Base-by-base conservation (phyloP, 2,888 invertebrate species). In the Microplitis deprimator region DNA sequence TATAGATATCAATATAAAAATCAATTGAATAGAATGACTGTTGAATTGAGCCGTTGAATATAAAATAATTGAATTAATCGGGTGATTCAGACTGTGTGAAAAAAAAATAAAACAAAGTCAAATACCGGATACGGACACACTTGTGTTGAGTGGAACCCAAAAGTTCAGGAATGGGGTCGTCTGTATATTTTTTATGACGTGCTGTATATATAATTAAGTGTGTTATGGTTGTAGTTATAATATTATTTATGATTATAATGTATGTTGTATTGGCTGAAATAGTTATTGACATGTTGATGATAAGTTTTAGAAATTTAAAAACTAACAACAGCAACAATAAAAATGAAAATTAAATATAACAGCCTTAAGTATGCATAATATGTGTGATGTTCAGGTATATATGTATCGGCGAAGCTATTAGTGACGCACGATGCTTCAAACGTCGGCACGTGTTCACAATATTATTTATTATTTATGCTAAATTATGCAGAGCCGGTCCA, bases 381-480 rank as follows among this genome's bases (percentile, higher is more conserved):
- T 13, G 73, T 50, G 68, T 68, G 62, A 70, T 39, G 13, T 65
- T 62, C 65, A 65, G 65, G 29, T 29, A 65, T 65, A 20, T 29
- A 65, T 29, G 29, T 65, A 65, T 20, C 16, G 73, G 77, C 61
- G 41, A 60, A 75, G 81, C 79, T 84, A 85, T 87, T 86, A 86
- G 86, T 84, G 86, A 85, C 85, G 85, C 86, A 83, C 82, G 84
- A 83, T 50, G 85, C 84, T 84, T 86, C 85, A 84, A 84, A 85
- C 85, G 83, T 83, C 80, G 85, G 87, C 88, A 87, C 88, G 87
- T 86, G 87, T 85, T 86, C 85, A 85, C 84, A 86, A 87, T 88
- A 89, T 89, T 89, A 87, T 89, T 89, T 89, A 89, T 88, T 88
- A 89, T 89, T 89, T 88, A 89, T 89, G 89, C 87, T 88, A 89